A percentile compares a stretch with the other conserved stretches of the same genome.
phyloP scores from a whole-genome alignment of 2,113 vertebrate species.

The Pelecanoides urinatrix region DNA sequence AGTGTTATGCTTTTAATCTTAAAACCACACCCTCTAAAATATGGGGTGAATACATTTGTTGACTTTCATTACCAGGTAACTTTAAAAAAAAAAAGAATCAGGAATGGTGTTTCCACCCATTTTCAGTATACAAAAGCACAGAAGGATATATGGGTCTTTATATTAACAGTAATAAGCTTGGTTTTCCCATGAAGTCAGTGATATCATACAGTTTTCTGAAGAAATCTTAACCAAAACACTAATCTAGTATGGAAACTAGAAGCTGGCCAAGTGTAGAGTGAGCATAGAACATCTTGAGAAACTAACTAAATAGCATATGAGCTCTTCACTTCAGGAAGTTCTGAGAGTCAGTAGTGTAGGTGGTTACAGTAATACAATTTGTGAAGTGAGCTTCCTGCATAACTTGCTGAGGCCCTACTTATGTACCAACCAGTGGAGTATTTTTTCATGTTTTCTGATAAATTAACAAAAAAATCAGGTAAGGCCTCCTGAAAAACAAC shows the following conservation, averaged over 20 bases:
- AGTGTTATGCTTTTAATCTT: background rate
- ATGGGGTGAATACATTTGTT: background rate
- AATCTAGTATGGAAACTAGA: accelerated
- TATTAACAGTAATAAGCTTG: background rate
- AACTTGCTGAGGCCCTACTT: background rate
- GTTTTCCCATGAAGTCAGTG: background rate
- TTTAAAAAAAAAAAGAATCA: too few relatives aligned
- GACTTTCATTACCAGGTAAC: background rate
- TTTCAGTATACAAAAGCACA: background rate
- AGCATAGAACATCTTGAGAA: background rate
- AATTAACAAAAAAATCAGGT: background rate
- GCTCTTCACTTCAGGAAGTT: background rate
- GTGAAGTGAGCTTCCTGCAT: background rate
- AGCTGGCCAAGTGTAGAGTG: background rate
- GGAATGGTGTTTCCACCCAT: accelerated
- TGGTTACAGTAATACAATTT: background rate
- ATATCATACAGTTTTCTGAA: background rate
- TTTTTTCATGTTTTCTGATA: background rate
- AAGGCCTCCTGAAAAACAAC: background rate
- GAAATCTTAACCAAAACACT: background rate
- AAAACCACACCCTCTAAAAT: background rate
- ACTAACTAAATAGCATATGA: accelerated
- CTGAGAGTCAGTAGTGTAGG: accelerated
- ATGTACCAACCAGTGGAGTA: background rate
- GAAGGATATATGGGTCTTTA: background rate